Percentiles rank a stretch among this genome's conserved stretches.
Evolutionary conservation across 1,140 invertebrate genomes (phyloP).

Genomic region (Drosophila kepulauana): DNA sequence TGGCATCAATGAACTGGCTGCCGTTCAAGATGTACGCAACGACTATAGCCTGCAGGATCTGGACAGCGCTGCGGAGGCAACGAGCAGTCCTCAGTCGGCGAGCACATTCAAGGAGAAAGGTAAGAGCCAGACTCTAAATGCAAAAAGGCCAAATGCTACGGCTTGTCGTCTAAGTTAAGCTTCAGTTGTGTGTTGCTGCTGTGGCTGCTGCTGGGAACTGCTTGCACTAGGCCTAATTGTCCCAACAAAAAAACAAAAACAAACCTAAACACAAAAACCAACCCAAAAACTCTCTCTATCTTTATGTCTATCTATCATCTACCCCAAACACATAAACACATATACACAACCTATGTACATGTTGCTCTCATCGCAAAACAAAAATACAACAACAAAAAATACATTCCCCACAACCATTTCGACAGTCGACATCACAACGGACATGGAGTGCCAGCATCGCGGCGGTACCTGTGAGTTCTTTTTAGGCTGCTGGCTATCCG

Average conservation of each 20-base stretch:
- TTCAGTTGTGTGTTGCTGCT: conserved; percentile 66
- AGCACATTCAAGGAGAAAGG: conserved; percentile 87
- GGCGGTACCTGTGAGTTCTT: conserved; percentile 96
- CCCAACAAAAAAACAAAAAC: conserved; percentile 30
- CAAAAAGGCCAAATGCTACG: background rate
- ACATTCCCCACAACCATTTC: conserved; percentile 45
- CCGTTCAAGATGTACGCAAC: conserved; percentile 85
- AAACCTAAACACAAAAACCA: conserved; percentile 18
- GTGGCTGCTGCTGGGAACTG: conserved; percentile 72
- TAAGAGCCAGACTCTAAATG: conserved; percentile 57
- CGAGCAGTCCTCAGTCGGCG: conserved; percentile 73
- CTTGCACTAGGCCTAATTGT: conserved; percentile 76
- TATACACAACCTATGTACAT: conserved; percentile 31
- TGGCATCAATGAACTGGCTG: conserved; percentile 86
- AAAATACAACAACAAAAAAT: conserved; percentile 5
- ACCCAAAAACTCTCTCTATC: conserved; percentile 4
- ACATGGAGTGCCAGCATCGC: conserved; percentile 86
- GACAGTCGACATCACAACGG: conserved; percentile 85
- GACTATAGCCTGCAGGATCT: conserved; percentile 87
- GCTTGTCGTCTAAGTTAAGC: conserved; percentile 50
- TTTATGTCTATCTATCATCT: conserved; percentile 4
- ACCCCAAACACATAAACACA: conserved; percentile 39
- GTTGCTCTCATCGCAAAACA: conserved; percentile 46
- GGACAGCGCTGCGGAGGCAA: conserved; percentile 79
- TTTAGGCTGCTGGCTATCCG: conserved; percentile 95